A percentile compares a stretch with the other conserved stretches of the same genome.
phyloP scores from a whole-genome alignment of 2,797 vertebrate species.

The Channallabes apus region DNA sequence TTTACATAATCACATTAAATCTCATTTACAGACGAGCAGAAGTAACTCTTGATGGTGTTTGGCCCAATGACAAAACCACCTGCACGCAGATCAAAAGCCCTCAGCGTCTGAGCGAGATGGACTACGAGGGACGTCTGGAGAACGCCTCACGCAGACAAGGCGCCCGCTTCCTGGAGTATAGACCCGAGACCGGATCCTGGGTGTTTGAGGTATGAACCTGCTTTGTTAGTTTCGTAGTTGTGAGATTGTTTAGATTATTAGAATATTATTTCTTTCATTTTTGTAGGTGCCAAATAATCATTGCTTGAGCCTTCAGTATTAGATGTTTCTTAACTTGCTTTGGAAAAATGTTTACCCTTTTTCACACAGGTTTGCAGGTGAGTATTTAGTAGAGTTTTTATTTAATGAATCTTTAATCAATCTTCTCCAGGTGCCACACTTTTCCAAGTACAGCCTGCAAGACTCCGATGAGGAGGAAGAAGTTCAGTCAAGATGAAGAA shows the following conservation, averaged over 20 bases:
- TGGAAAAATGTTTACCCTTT: background rate
- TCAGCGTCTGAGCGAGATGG: slow-evolving; percentile 86
- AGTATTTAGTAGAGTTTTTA: too few species aligned
- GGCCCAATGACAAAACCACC: slow-evolving; percentile 93
- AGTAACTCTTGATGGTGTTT: slow-evolving; percentile 93
- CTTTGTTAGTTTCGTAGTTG: too few species aligned
- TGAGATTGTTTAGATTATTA: background rate
- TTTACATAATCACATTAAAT: background rate
- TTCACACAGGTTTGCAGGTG: background rate
- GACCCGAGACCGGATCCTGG: slow-evolving; percentile 94
- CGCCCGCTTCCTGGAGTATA: slow-evolving; percentile 91
- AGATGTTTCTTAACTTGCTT: background rate
- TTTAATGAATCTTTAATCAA: too few species aligned
- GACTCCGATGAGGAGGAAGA: slow-evolving; percentile 94
- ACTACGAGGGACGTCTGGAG: slow-evolving; percentile 90
- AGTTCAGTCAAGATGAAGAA: slow-evolving; percentile 83
- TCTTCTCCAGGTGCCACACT: slow-evolving; percentile 84
- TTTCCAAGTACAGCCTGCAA: slow-evolving; percentile 94
- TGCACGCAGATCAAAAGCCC: slow-evolving; percentile 89
- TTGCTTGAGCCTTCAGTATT: too few species aligned
- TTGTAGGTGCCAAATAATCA: background rate
- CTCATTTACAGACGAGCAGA: slow-evolving; percentile 80
- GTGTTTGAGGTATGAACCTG: slow-evolving; percentile 95
- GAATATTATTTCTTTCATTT: background rate
- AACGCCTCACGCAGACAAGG: slow-evolving; percentile 87